phyloP scores from a whole-genome alignment of 2,113 vertebrate species.

The Colius striatus region DNA sequence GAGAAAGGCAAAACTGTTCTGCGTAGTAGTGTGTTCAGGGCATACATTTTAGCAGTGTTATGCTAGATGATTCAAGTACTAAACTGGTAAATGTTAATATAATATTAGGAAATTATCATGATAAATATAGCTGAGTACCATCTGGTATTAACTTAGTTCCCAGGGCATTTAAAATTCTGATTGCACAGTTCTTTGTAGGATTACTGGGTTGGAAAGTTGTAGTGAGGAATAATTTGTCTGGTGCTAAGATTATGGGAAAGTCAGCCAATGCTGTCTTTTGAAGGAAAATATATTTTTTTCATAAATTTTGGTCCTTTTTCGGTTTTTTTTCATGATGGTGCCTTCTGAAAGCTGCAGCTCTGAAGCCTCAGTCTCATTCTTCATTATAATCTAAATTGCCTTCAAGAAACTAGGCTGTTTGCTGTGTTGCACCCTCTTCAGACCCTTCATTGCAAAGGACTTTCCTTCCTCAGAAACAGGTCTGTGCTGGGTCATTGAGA shows the following conservation, averaged over 20 bases:
- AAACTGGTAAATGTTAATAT: constrained; percentile 56
- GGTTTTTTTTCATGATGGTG: background rate
- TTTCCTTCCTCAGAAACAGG: background rate
- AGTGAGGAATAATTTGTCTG: constrained; percentile 36
- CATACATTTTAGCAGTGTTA: background rate
- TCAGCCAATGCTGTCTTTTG: background rate
- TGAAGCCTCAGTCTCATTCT: background rate
- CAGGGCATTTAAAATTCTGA: constrained; percentile 51
- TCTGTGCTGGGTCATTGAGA: background rate
- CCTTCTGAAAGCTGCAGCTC: background rate
- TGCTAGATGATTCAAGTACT: constrained; percentile 26
- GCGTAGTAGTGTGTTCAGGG: background rate
- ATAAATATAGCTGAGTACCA: constrained; percentile 50
- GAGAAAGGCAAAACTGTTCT: background rate
- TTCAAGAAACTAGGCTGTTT: background rate
- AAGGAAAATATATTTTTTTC: background rate
- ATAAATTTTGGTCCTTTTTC: background rate
- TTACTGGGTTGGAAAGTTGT: constrained; percentile 33
- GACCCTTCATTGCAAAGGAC: background rate
- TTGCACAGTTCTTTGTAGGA: constrained; percentile 32
- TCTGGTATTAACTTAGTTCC: constrained; percentile 54
- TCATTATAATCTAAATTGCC: background rate
- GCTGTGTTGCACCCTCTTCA: background rate
- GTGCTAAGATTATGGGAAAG: background rate
- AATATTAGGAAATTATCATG: constrained; percentile 58